Percentiles rank a stretch among this genome's conserved stretches.
Conservation (phyloP, 2,888 invertebrate species). For the Schizotus pectinicornis region DNA sequence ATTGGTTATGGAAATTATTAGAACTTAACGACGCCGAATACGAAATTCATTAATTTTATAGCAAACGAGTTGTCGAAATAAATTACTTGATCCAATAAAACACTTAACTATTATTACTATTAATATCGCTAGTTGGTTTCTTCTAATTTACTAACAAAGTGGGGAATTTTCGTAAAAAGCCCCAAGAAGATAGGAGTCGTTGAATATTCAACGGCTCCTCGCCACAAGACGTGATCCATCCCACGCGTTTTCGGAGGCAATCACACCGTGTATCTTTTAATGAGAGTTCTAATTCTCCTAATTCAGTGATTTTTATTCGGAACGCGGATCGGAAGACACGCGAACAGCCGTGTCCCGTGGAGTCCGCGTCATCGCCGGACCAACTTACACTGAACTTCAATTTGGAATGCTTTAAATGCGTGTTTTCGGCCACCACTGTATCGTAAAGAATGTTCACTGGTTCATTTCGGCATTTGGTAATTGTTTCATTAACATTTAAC, state of each 20-base stretch:
- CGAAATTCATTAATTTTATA: conserved; percentile 7
- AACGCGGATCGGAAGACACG: conserved; percentile 41
- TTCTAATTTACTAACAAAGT: too few relatives aligned
- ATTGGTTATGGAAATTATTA: conserved; percentile 9
- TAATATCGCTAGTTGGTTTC: too few relatives aligned
- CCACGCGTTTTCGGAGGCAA: conserved; percentile 40
- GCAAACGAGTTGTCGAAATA: neutral
- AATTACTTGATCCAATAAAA: conserved; percentile 1
- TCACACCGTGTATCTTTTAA: conserved; percentile 56
- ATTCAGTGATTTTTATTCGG: conserved; percentile 54
- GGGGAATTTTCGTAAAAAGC: too few relatives aligned
- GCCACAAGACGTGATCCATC: conserved; percentile 3
- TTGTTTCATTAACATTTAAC: conserved; percentile 57
- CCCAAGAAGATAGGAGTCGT: neutral
- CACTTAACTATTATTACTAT: neutral
- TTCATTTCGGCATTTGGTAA: conserved; percentile 49
- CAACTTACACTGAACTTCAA: conserved; percentile 50
- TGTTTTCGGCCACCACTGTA: conserved; percentile 39
- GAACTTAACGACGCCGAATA: neutral
- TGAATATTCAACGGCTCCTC: conserved; percentile 22
- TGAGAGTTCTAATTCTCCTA: conserved; percentile 57
- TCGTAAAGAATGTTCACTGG: conserved; percentile 47
- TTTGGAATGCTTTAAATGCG: conserved; percentile 50
- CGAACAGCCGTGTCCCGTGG: conserved; percentile 42
- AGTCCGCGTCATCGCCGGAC: conserved; percentile 38